Evolutionary conservation across 2,888 invertebrate genomes (phyloP).

Genomic region (Tanaodytes sp.): DNA sequence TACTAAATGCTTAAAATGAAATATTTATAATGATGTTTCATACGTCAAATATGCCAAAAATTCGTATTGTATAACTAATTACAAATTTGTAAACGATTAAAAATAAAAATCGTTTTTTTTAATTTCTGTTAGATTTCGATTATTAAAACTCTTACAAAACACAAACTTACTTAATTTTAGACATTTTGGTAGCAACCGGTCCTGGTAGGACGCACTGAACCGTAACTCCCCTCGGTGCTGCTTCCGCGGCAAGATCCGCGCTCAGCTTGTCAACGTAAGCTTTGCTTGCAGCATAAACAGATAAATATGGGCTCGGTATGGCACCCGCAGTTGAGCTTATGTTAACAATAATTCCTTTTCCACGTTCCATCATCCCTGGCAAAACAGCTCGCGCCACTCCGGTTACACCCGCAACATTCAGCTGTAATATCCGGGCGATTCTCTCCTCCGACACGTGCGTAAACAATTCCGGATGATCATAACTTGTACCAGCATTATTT

Average conservation of each 20-base stretch:
- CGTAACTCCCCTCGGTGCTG: conserved; percentile 80
- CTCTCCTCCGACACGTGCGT: conserved; percentile 69
- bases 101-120: no score
- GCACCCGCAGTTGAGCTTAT: conserved; percentile 87
- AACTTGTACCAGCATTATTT: conserved; percentile 81
- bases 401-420: conserved; percentile 76
- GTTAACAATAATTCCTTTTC: conserved; percentile 90
- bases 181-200: conserved; percentile 93
- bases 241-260: conserved; percentile 84
- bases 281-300: conserved; percentile 92
- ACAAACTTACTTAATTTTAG: conserved; percentile 80
- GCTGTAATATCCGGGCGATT: conserved; percentile 65
- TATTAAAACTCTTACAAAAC: no score
- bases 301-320: conserved; percentile 86
- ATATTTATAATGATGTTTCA: no score
- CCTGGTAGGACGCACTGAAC: conserved; percentile 90
- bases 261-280: conserved; percentile 88
- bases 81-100: no score
- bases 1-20: no score
- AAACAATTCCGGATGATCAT: conserved; percentile 77
- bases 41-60: no score
- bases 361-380: conserved; percentile 87
- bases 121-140: no score
- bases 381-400: conserved; percentile 80
- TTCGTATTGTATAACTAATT: no score